phyloP scores from a whole-genome alignment of 2,888 invertebrate species.

The Ornithoptera priamus region DNA sequence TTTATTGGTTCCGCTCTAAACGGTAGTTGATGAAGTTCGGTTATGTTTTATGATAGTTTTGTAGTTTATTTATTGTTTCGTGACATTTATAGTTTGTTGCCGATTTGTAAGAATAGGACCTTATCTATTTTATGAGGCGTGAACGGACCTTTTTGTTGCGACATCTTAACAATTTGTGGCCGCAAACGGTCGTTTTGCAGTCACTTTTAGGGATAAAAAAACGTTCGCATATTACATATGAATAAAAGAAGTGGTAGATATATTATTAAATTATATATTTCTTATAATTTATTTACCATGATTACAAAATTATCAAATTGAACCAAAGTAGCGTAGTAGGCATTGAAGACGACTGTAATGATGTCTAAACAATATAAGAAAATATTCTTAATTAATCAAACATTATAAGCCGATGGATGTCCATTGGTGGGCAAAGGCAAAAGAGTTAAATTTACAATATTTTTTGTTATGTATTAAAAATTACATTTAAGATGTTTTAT shows the following conservation, averaged over 20 bases:
- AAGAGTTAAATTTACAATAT: no score
- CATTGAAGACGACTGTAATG: no score
- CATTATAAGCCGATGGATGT: no score
- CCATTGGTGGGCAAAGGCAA: no score
- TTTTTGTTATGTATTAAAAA: no score
- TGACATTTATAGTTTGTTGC: constrained; percentile 61
- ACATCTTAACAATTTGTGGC: constrained; percentile 30
- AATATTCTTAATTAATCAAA: no score
- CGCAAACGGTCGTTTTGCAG: background rate
- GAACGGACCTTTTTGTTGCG: constrained; percentile 40
- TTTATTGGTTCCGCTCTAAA: constrained; percentile 30
- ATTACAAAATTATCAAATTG: no score
- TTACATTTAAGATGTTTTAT: background rate
- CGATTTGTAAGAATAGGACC: constrained; percentile 35
- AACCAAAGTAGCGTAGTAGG: no score
- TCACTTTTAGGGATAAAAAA: background rate
- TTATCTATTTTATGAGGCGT: constrained; percentile 50
- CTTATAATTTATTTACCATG: no score
- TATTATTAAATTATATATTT: no score
- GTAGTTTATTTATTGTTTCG: constrained; percentile 44
- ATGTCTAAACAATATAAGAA: no score
- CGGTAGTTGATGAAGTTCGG: constrained; percentile 46
- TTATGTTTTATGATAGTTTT: constrained; percentile 40
- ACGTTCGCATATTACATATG: background rate
- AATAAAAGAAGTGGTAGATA: no score